Evolutionary conservation across 1,140 invertebrate species (phyloP), one percentile per base, ranked within the genome.

Genomic region (Camponotus vicinus): DNA sequence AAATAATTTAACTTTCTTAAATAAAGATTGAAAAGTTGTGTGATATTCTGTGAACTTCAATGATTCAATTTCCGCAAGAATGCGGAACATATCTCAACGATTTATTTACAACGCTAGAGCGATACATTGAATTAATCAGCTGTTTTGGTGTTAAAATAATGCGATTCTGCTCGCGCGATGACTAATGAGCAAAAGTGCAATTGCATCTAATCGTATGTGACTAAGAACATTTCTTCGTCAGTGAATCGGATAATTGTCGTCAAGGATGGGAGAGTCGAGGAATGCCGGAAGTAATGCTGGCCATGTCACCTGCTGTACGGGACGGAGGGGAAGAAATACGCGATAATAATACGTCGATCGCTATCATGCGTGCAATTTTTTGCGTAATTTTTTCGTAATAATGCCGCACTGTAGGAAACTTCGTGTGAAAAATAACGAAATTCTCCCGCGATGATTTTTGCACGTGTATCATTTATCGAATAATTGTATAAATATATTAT

Each of bases 211-310:
- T 75, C 69, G 55, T 27, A 73, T 45, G 55, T 75, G 79, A 75
- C 79, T 37, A 49, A 73, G 69, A 73, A 40, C 55, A 75, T 63
- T 83, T 83, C 76, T 90, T 86, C 86, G 80, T 83, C 80, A 76
- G 40, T 89, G 86, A 90, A 85, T 61, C 83, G 88, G 45, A 86
- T 89, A 84, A 90, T 88, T 87, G 59, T 45, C 21, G 61, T 85
- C 61, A 88, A 89, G 83, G 80, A 91, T 89, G 59, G 66, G 49
- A 86, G 63, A 73, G 37, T 86, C 45, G 21, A 87, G 90, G 91
- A 90, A 91, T 86, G 75, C 71, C 71, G 86, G 86, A 86, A 83
- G 76, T 85, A 75, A 86, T 75, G 67, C 59, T 77, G 40, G 78
- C 82, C 90, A n/a, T 71, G 52, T 85, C 86, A 80, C 84, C 86